Percentiles rank a stretch among this genome's conserved stretches.
Evolutionary conservation across 2,797 vertebrate genomes (phyloP).

Genomic region (Amblyraja radiata): DNA sequence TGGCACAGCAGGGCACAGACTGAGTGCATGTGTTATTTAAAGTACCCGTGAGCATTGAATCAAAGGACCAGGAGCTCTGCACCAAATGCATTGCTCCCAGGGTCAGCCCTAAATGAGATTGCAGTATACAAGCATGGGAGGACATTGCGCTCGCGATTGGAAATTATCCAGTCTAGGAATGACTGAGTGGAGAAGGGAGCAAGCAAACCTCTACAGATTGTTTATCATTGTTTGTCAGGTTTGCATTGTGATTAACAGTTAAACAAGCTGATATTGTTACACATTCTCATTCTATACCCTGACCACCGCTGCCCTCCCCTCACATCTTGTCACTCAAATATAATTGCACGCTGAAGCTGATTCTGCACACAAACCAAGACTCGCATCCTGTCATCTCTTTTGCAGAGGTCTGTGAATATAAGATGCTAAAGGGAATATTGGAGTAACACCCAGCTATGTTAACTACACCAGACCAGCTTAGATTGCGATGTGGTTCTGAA

Average conservation of each 20-base stretch:
- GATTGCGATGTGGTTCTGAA: not conserved
- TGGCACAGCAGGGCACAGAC: too few species aligned
- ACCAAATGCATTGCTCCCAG: too few species aligned
- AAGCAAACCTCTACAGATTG: not conserved
- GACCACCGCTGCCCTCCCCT: not conserved
- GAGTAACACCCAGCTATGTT: not conserved
- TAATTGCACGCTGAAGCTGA: not conserved
- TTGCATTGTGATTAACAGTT: not conserved
- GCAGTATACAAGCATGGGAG: too few species aligned
- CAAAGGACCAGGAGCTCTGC: too few species aligned
- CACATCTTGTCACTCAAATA: not conserved
- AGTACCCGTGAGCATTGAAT: too few species aligned
- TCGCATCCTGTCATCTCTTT: not conserved
- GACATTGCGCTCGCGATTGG: not conserved
- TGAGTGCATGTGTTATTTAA: too few species aligned
- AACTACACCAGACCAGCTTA: not conserved
- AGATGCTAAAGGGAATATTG: not conserved
- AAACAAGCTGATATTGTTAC: not conserved
- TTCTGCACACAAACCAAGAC: not conserved
- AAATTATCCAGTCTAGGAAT: not conserved
- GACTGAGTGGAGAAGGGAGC: too few species aligned
- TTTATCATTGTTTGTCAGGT: not conserved
- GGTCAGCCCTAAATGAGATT: too few species aligned
- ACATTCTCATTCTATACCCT: not conserved
- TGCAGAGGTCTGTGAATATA: too few species aligned